Evolutionary conservation across 2,113 vertebrate species (phyloP).

Genomic region (Pterocles orientalis): DNA sequence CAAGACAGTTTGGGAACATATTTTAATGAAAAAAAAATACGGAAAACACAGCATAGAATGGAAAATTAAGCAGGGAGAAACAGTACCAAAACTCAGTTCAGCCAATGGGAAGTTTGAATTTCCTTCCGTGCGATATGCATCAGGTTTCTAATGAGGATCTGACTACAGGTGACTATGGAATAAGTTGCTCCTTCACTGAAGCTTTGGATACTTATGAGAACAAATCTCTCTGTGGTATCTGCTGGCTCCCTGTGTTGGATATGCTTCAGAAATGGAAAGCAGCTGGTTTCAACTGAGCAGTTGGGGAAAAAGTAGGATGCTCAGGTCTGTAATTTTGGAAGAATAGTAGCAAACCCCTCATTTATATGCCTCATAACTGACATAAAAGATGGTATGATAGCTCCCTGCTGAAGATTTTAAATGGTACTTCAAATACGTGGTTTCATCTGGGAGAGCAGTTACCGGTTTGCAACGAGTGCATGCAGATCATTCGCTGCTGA

Average conservation of each 20-base stretch:
- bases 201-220: neutral
- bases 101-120: neutral
- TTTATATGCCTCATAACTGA: constrained; percentile 38
- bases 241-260: fast-evolving
- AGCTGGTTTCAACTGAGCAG: neutral
- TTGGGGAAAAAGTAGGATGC: neutral
- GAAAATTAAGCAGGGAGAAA: neutral
- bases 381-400: constrained; percentile 17
- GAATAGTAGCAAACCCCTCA: neutral
- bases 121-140: neutral
- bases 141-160: neutral
- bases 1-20: neutral
- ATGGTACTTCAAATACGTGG: constrained; percentile 24
- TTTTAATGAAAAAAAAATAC: neutral
- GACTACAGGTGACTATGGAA: neutral
- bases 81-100: neutral
- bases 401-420: constrained; percentile 58
- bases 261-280: neutral
- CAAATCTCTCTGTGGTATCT: neutral
- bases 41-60: neutral
- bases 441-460: constrained; percentile 25
- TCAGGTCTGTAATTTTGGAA: neutral
- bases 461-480: constrained; percentile 8
- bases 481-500: neutral
- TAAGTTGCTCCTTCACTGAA: neutral